These are phyloP conservation scores for Operophtera brumata DNA, from an alignment of 2,888 invertebrate species.

Conservation along the genomic window DNA sequence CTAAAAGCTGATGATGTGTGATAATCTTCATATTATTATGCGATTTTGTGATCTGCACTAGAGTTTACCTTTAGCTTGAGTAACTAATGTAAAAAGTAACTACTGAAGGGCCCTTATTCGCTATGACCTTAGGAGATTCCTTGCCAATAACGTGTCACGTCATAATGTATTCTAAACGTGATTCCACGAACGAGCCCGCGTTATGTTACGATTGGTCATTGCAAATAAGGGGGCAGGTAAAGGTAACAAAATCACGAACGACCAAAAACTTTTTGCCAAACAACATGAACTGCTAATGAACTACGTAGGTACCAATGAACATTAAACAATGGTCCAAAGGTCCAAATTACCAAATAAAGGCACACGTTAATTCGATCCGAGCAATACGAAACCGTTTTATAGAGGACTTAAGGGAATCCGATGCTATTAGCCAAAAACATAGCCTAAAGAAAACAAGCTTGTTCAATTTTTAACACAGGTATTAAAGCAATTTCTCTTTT, in stretches of 20 bases:
- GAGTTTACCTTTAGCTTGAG: not conserved
- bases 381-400: slow-evolving; percentile 29
- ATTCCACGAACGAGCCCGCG: too few species aligned
- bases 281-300: slow-evolving; percentile 18
- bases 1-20: too few species aligned
- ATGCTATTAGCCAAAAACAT: slow-evolving; percentile 36
- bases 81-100: not conserved
- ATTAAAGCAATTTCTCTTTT: too few species aligned
- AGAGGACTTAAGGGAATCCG: slow-evolving; percentile 31
- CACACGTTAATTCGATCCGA: slow-evolving; percentile 20
- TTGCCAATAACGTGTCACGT: too few species aligned
- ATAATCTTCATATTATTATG: too few species aligned
- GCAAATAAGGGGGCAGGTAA: too few species aligned
- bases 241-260: not conserved
- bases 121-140: too few species aligned
- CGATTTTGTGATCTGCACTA: too few species aligned
- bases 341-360: slow-evolving; percentile 28
- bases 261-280: slow-evolving; percentile 5
- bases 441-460: not conserved
- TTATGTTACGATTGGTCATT: too few species aligned
- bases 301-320: slow-evolving; percentile 13
- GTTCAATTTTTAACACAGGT: not conserved
- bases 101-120: too few species aligned
- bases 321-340: slow-evolving; percentile 22
- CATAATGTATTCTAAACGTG: too few species aligned